Evolutionary conservation across 2,888 invertebrate genomes (phyloP), one percentile per base, ranked within the genome.

Genomic region (Spialia ferax): DNA sequence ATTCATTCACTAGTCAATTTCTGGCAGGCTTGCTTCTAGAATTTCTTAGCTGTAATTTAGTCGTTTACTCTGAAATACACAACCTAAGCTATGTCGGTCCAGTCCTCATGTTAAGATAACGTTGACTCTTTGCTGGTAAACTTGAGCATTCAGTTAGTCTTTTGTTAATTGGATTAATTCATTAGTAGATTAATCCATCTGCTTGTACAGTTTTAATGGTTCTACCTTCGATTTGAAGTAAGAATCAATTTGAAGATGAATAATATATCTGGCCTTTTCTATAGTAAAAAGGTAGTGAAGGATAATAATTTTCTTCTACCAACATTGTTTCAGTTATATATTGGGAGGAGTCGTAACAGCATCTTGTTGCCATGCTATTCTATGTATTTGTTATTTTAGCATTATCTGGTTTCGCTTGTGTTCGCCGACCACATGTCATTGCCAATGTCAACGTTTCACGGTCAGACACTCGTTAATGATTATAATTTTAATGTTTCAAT

Each of bases 361-460:
- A 42, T 29, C 48, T 38, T 5, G 54, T 54, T 63, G 56, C 32
- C 56, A 50, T 52, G 52, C 38, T 65, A 26, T 50, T 65, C 11
- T 48, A 35, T 26, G 38, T 63, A 32, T 52, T 35, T 13, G 22
- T 52, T 29, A 15, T 26, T 54, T 29, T 0, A n/a, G 68, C 63
- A 57, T 63, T 70, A 72, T 70, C 71, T 71, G 61, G 69, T 68
- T 69, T 73, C 15, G 38, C 38, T 15, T 42, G 42, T 15, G 42
- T 45, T 18, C 69, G 75, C 71, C 73, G 65, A 52, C 59, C 59
- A 60, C 60, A 45, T 74, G 78, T 80, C 79, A 80, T 77, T 81
- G 82, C 76, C 84, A 84, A 85, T 83, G 83, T 81, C 84, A 80
- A 67, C 62, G 76, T 77, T 79, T 82, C 82, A 81, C 77, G 85